Evolutionary conservation across 1,140 invertebrate genomes (phyloP), one percentile per base, ranked within the genome.

Genomic region (Drosophila jambulina): DNA sequence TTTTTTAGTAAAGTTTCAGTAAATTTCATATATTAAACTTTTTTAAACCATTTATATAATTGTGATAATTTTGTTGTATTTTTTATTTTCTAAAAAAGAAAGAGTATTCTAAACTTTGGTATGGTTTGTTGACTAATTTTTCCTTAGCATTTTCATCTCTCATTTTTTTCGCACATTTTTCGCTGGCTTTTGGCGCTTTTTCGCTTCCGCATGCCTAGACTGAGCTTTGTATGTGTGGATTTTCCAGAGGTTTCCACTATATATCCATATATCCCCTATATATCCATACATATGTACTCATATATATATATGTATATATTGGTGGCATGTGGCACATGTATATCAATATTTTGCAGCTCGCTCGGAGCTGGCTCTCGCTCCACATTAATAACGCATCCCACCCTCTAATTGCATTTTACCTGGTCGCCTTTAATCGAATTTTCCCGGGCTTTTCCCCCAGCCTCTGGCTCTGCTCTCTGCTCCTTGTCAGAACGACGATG

Each of bases 361-460:
- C 60, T 58, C 43, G 19, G 54, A 54, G 53, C 53, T 65, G 49
- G 27, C 36, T 48, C 59, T 75, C 75, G 85, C 84, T 90, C 84
- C 80, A 92, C 83, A 92, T 92, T 92, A 91, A 91, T 92, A 92
- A 92, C 85, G 91, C 91, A 92, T 92, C 83, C 83, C 91, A 92
- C 91, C 91, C 91, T 91, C 91, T 92, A 92, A 92, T 92, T 92
- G 91, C 80, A 85, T 92, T 92, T 82, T 68, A 74, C 34, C 23
- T 38, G 53, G 36, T 48, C 45, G 69, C 69, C 67, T 87, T 87
- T 87, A 88, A 87, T 87, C 83, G 83, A 87, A 87, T 88, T 84
- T 82, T 88, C 62, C 78, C 5, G 23, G 29, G n/a, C 32, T 29
- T 67, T 46, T 62, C 15, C 23, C 8, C 10, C 7, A 4, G 0